Evolutionary conservation across 2,113 vertebrate species (phyloP), one percentile per base, ranked within the genome.

Genomic region (Vidua chalybeata): DNA sequence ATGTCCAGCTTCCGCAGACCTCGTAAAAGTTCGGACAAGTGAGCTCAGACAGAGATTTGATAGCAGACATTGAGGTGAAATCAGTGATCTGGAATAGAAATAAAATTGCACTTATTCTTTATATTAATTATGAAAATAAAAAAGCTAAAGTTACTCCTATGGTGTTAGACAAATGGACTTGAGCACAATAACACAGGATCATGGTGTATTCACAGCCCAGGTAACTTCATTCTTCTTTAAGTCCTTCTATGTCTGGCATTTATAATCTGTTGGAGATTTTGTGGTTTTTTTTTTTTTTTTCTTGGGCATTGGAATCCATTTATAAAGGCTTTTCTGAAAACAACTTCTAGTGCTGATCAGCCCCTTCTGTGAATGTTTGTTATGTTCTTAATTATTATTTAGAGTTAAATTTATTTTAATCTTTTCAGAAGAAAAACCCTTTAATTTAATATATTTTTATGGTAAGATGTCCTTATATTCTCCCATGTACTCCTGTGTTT

Each of bases 21-120:
- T 0, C 98, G 99, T 64, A 99, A 99, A 95, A 99, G 98, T 90
- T 99, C 99, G 0, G 99, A 99, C 49, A 99, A 99, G 97, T 99
- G 98, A 99, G 76, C 49, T 62, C 0, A 14, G 82, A 37, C 12
- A 15, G 82, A 33, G 62, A 15, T 84, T 31, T 51, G 72, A 48
- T 41, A 67, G 88, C 74, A 33, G 86, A 82, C 85, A 33, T 92
- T 76, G 58, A 90, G 89, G 76, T 84, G 66, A 77, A 88, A 55
- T 69, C 52, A 5, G 80, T 67, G 74, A 51, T 90, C 88, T 84
- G 63, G 90, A 75, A 77, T 28, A 92, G 89, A 84, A 86, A 93
- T 71, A 37, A 92, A 96, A 96, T 99, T 99, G 98, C 99, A 99
- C 99, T 98, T 98, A 82, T 92, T 96, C 97, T 98, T 98, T 98